Percentiles rank a stretch among this genome's conserved stretches.
Conservation (phyloP, 2,797 vertebrate genomes). For the Molossus molossus region DNA sequence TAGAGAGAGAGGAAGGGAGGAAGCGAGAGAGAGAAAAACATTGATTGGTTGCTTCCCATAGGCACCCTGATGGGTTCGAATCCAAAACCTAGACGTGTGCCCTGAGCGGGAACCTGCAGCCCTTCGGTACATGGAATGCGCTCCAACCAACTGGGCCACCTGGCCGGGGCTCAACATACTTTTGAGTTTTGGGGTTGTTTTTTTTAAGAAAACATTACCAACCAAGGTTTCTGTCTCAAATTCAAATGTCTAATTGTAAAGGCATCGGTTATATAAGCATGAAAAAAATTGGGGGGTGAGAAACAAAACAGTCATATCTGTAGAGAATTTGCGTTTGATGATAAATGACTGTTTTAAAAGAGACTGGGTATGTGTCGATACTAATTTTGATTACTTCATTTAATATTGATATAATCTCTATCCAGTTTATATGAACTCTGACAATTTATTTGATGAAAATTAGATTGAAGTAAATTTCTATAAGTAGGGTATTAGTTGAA, state of each 20-base stretch:
- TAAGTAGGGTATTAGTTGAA: conserved; percentile 74
- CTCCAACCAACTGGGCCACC: not conserved
- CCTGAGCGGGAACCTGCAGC: not conserved
- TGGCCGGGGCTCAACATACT: not conserved
- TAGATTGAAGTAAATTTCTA: conserved; percentile 63
- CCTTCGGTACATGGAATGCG: not conserved
- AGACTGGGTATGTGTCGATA: conserved; percentile 42
- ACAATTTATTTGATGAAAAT: conserved; percentile 74
- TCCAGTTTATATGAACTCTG: conserved; percentile 52
- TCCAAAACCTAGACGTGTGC: not conserved
- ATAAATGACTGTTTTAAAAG: not conserved
- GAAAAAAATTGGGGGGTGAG: conserved; percentile 10
- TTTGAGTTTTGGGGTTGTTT: not conserved
- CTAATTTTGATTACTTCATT: conserved; percentile 77
- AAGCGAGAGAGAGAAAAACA: not conserved
- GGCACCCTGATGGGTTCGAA: not conserved
- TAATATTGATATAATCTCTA: conserved; percentile 76
- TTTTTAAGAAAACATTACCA: not conserved
- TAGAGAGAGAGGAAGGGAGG: not conserved
- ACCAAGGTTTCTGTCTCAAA: conserved; percentile 22
- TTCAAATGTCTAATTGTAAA: not conserved
- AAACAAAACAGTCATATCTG: not conserved
- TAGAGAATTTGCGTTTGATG: conserved; percentile 11
- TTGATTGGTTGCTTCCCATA: not conserved
- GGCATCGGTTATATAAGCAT: not conserved